These are phyloP conservation scores for Pseudeuparius sepicola DNA, from an alignment of 2,888 invertebrate species.

Conservation along the genomic window DNA sequence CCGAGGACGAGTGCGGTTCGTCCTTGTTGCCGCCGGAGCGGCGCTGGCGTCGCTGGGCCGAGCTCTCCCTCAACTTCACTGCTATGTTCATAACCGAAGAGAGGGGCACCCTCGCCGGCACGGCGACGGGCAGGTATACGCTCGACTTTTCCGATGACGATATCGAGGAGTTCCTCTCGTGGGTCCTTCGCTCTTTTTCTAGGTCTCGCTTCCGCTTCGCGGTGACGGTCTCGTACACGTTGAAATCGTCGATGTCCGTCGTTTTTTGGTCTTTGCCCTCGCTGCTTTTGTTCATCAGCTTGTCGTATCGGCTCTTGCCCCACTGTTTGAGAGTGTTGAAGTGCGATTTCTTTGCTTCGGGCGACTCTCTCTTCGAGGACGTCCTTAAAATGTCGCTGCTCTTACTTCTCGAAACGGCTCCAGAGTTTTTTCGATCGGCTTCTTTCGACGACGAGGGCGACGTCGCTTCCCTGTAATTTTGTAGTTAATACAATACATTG, in stretches of 20 bases:
- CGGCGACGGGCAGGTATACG: conserved; percentile 45
- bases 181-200: conserved; percentile 56
- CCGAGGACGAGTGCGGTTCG: conserved; percentile 81
- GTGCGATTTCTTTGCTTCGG: conserved; percentile 54
- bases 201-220: conserved; percentile 46
- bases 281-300: conserved; percentile 58
- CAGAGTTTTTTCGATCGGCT: too few relatives aligned
- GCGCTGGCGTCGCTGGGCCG: conserved; percentile 59
- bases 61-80: conserved; percentile 69
- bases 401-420: conserved; percentile 52
- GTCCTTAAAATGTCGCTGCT: conserved; percentile 64
- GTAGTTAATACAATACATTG: too few relatives aligned
- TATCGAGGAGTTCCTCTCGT: conserved; percentile 64
- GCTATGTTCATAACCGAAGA: conserved; percentile 49
- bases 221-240: conserved; percentile 57
- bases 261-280: conserved; percentile 43
- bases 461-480: conserved; percentile 35
- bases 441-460: too few relatives aligned
- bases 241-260: conserved; percentile 44
- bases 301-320: conserved; percentile 70
- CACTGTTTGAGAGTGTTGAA: conserved; percentile 77
- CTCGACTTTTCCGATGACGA: conserved; percentile 64
- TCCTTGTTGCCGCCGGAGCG: conserved; percentile 59
- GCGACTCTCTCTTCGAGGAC: conserved; percentile 45
- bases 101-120: conserved; percentile 27